Conservation (phyloP, 2,797 vertebrate species). For the Echiichthys vipera region DNA sequence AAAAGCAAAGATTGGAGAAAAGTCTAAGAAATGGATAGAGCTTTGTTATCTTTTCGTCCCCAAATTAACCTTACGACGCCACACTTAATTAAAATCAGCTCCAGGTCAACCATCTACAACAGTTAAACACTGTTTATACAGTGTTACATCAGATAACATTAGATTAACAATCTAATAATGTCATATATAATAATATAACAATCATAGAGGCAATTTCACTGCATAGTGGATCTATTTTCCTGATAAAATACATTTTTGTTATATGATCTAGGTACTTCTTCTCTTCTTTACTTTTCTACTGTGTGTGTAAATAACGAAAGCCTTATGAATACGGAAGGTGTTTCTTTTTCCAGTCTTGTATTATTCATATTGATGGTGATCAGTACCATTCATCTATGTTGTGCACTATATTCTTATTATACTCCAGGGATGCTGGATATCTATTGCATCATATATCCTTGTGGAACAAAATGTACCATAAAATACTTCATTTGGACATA, state of each 20-base stretch:
- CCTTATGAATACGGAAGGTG: not conserved
- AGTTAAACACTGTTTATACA: too few species aligned
- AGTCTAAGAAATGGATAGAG: not conserved
- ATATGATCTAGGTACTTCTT: not conserved
- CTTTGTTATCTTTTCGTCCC: not conserved
- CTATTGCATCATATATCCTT: not conserved
- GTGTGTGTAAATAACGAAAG: not conserved
- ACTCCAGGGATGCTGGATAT: not conserved
- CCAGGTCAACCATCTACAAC: too few species aligned
- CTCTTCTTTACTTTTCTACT: too few species aligned
- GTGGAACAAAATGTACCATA: not conserved
- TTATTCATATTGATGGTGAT: conserved; percentile 6
- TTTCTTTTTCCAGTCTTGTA: not conserved
- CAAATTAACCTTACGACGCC: not conserved
- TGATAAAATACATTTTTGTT: not conserved
- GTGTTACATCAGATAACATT: not conserved
- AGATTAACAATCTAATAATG: not conserved
- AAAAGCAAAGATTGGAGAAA: not conserved
- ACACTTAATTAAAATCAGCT: too few species aligned
- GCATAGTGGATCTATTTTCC: not conserved
- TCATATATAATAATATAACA: not conserved
- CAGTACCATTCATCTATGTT: not conserved
- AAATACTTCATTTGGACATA: not conserved
- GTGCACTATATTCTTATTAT: not conserved
- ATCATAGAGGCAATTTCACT: not conserved